These are phyloP conservation scores for Ommatoiulus sabulosus DNA, from an alignment of 2,888 invertebrate species.

Conservation along the genomic window DNA sequence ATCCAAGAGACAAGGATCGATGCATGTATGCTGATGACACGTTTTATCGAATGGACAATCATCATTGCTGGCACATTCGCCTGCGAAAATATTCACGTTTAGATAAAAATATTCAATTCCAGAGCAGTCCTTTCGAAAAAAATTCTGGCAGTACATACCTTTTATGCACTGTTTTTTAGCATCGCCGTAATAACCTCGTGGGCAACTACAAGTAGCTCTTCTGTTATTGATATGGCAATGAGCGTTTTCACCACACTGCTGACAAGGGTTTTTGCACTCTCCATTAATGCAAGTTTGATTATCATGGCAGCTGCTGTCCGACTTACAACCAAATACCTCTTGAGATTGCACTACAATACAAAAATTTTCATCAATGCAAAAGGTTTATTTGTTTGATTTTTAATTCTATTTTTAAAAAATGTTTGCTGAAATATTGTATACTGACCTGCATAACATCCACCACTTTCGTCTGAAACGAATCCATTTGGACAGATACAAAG, in stretches of 20 bases:
- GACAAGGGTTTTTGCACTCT: slow-evolving; percentile 85
- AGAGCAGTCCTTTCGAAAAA: neutral
- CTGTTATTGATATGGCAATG: slow-evolving; percentile 86
- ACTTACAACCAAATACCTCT: slow-evolving; percentile 79
- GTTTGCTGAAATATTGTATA: neutral
- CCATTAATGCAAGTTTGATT: slow-evolving; percentile 83
- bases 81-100: slow-evolving; percentile 12
- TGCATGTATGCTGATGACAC: slow-evolving; percentile 81
- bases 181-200: slow-evolving; percentile 61
- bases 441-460: slow-evolving; percentile 59
- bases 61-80: slow-evolving; percentile 61
- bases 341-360: slow-evolving; percentile 45
- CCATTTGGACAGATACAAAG: slow-evolving; percentile 87
- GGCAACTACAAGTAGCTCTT: slow-evolving; percentile 83
- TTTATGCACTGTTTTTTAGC: slow-evolving; percentile 63
- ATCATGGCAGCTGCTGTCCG: slow-evolving; percentile 84
- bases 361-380: neutral
- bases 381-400: neutral
- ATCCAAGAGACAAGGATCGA: slow-evolving; percentile 75
- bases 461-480: slow-evolving; percentile 85
- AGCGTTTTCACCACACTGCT: slow-evolving; percentile 83
- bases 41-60: slow-evolving; percentile 76
- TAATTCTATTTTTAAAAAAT: neutral
- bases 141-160: slow-evolving; percentile 59
- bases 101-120: too few species aligned